A percentile compares a stretch with the other conserved stretches of the same genome.
phyloP scores from a whole-genome alignment of 2,113 vertebrate genomes.

The Stigmatopora nigra region DNA sequence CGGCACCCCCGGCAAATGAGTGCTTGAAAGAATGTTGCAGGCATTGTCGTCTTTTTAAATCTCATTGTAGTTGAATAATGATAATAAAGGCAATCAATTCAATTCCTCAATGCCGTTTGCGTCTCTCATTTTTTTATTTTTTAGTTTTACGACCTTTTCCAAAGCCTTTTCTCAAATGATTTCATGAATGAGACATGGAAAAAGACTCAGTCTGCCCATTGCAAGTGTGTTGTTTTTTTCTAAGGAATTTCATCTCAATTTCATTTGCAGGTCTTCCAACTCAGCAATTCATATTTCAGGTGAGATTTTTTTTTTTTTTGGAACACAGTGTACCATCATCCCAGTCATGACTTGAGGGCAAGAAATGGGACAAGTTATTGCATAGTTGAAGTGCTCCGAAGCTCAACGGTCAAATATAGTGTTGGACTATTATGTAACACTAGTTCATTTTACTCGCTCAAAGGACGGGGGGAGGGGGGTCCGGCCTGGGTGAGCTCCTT shows the following conservation, averaged over 20 bases:
- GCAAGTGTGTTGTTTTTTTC: too few species aligned
- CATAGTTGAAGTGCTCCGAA: conserved; percentile 30
- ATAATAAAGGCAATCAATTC: not conserved
- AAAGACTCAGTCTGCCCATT: not conserved
- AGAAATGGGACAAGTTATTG: conserved; percentile 6
- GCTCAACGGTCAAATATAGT: conserved; percentile 49
- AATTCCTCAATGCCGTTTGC: not conserved
- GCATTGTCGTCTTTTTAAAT: too few species aligned
- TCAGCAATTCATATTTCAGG: not conserved
- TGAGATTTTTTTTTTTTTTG: not conserved
- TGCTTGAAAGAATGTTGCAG: too few species aligned
- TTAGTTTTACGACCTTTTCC: too few species aligned
- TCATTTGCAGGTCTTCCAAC: not conserved
- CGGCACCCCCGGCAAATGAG: too few species aligned
- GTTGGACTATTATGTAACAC: conserved; percentile 40
- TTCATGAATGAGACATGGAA: too few species aligned
- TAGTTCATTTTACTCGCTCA: conserved; percentile 26
- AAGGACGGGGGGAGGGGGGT: not conserved
- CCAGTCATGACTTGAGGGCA: not conserved
- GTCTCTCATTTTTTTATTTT: not conserved
- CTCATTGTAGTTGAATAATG: too few species aligned
- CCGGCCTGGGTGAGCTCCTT: not conserved
- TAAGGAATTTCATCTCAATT: not conserved
- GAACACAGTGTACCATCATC: not conserved
- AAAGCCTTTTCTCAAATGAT: too few species aligned